Evolutionary conservation across 2,888 invertebrate genomes (phyloP), one percentile per base, ranked within the genome.

Genomic region (Lepidochrysops patricia): DNA sequence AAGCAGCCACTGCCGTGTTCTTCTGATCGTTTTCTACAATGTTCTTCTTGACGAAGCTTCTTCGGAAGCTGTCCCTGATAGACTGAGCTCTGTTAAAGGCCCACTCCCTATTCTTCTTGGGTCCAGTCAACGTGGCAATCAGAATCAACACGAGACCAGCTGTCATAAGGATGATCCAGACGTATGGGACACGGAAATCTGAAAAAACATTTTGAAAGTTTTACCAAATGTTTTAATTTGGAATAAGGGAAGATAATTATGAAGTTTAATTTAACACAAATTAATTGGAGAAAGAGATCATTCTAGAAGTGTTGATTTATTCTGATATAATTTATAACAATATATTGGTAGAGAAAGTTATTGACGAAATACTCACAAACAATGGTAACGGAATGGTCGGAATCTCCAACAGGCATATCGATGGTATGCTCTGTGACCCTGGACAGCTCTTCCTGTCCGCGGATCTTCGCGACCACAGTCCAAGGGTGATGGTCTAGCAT

Each of bases 21-120:
- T 66, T 68, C 43, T 43, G 43, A 25, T 57, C 58, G 1, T 57
- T 57, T 37, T 61, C 43, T 49, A 52, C n/a, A n/a, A 32, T 62
- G 3, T 62, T 63, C 57, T 69, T 66, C 62, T 69, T 76, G 12
- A 64, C 66, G 62, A 81, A 70, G 65, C 80, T 80, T 61, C 69
- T 70, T 3, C 72, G 66, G 25, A 79, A 23, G 49, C 70, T 70
- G 48, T 64, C 62, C 4, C 75, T 69, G 25, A 83, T 43, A 2
- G 60, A n/a, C 0, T 68, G 37, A 1, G 76, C 74, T 35, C 74
- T 70, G 0, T 58, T 12, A 58, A 63, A 65, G 0, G 79, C 76
- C 80, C 82, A 80, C n/a, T 72, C 61, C 2, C 85, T 72, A 68
- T 76, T 75, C 62, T 68, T 76, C 68, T 75, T 77, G 23, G 79